These are phyloP conservation scores for Pogonocichla stellata DNA, from an alignment of 2,113 vertebrate genomes.

Conservation along the genomic window DNA sequence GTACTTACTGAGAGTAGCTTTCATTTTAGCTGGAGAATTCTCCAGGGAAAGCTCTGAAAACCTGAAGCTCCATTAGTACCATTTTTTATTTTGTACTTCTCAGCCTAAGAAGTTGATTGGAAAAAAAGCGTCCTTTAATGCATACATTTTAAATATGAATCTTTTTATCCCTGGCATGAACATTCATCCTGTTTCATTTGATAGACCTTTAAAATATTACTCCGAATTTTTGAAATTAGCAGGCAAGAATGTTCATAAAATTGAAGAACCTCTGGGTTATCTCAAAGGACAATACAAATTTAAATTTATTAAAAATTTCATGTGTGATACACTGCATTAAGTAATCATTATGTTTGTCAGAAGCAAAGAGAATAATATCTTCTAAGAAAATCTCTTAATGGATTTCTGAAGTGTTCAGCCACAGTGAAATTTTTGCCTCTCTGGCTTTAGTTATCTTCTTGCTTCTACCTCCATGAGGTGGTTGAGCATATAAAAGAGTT, in stretches of 20 bases:
- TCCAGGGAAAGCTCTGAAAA: background rate
- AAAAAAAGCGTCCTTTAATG: background rate
- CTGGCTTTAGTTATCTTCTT: background rate
- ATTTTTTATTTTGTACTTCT: background rate
- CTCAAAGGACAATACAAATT: background rate
- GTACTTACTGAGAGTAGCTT: background rate
- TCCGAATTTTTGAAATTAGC: background rate
- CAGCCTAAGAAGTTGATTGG: background rate
- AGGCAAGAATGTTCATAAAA: background rate
- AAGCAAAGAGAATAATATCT: background rate
- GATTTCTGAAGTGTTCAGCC: background rate
- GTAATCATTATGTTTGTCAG: background rate
- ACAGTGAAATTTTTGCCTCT: background rate
- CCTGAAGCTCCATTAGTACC: background rate
- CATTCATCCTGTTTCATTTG: background rate
- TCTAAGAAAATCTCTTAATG: background rate
- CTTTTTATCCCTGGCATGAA: background rate
- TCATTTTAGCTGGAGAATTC: background rate
- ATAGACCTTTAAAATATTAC: background rate
- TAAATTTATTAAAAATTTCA: background rate
- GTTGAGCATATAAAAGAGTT: fast-evolving
- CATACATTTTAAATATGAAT: background rate
- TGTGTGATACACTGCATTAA: background rate
- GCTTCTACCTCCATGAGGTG: background rate
- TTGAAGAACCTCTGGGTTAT: background rate